Conservation (phyloP, 2,888 invertebrate species). For the Xanthostigma xanthostigma region DNA sequence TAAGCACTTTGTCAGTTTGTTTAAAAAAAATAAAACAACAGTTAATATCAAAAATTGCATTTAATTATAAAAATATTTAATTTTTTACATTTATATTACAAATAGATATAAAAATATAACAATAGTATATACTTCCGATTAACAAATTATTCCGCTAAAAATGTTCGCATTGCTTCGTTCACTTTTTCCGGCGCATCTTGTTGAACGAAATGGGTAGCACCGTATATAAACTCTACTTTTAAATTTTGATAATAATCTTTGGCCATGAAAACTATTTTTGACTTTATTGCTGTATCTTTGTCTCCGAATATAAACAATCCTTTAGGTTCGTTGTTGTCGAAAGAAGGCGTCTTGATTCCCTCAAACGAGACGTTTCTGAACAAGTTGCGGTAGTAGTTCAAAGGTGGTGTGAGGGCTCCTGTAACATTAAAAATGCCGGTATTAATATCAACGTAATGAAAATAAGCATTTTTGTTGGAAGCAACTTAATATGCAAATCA, state of each 20-base stretch:
- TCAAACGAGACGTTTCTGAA: conserved; percentile 19
- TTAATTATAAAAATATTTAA: neutral
- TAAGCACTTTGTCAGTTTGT: too few relatives aligned
- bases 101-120: neutral
- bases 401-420: conserved; percentile 37
- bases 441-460: neutral
- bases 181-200: conserved; percentile 37
- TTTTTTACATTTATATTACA: neutral
- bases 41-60: neutral
- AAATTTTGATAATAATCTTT: conserved; percentile 29
- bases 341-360: conserved; percentile 19
- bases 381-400: conserved; percentile 42
- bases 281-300: conserved; percentile 29
- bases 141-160: conserved; percentile 17
- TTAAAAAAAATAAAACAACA: neutral
- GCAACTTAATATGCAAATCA: too few relatives aligned
- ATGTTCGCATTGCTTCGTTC: conserved; percentile 35
- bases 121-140: neutral
- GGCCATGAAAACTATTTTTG: conserved; percentile 23
- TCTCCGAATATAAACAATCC: conserved; percentile 31
- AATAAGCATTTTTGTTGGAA: too few relatives aligned
- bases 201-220: conserved; percentile 37
- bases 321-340: conserved; percentile 27
- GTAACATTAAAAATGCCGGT: conserved; percentile 17
- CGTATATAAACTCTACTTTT: conserved; percentile 29